Percentiles rank a stretch among this genome's conserved stretches.
Evolutionary conservation across 2,888 invertebrate species (phyloP).

Genomic region (Apamea sordens): DNA sequence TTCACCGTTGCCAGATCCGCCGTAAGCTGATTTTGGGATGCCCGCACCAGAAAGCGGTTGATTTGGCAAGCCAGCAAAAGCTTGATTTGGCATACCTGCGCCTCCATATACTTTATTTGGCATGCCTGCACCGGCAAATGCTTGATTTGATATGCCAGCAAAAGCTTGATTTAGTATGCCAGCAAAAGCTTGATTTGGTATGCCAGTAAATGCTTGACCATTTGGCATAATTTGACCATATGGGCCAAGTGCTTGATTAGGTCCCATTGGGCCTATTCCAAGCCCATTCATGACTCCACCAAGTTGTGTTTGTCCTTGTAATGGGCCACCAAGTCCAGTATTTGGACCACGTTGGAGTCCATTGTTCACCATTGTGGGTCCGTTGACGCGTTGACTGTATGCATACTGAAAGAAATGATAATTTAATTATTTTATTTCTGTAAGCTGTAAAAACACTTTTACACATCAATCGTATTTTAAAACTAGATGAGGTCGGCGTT

Average conservation of each 20-base stretch:
- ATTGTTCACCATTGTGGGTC: constrained; percentile 20
- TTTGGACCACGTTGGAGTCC: constrained; percentile 28
- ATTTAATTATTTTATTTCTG: too few relatives aligned
- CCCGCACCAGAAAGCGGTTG: constrained; percentile 1
- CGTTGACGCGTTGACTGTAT: constrained; percentile 25
- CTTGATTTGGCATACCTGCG: neutral
- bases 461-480: too few relatives aligned
- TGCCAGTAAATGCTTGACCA: constrained; percentile 9
- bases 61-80: constrained; percentile 10
- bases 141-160: too few relatives aligned
- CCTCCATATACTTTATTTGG: too few relatives aligned
- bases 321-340: neutral
- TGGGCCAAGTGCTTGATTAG: constrained; percentile 24
- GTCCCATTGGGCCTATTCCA: constrained; percentile 22
- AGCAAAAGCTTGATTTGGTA: constrained; percentile 3
- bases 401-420: constrained; percentile 44
- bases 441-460: too few relatives aligned
- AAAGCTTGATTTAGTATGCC: neutral
- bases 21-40: constrained; percentile 30
- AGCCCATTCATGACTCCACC: neutral
- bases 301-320: constrained; percentile 13
- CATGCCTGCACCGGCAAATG: too few relatives aligned
- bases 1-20: constrained; percentile 64
- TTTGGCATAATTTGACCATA: constrained; percentile 20
- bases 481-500: neutral